phyloP scores from a whole-genome alignment of 2,888 invertebrate genomes.

The Hemicrepidius hirtus region DNA sequence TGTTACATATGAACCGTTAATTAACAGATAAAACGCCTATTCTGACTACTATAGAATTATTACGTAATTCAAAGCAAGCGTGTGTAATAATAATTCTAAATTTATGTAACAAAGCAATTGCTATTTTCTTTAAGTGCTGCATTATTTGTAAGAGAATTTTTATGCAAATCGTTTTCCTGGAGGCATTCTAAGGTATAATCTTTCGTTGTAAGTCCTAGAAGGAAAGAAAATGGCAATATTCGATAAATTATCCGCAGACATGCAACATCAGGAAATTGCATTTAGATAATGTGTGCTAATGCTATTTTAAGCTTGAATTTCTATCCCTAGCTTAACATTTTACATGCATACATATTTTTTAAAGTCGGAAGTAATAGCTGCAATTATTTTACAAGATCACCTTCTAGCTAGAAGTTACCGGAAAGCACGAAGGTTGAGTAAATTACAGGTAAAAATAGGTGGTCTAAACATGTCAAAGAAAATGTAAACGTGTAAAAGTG shows the following conservation, averaged over 20 bases:
- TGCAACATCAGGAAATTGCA: slow-evolving; percentile 46
- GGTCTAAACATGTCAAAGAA: slow-evolving; percentile 8
- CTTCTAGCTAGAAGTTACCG: not conserved
- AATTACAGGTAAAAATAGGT: slow-evolving; percentile 9
- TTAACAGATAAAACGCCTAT: too few relatives aligned
- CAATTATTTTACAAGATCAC: slow-evolving; percentile 10
- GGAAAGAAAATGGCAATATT: slow-evolving; percentile 22
- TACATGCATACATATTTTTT: slow-evolving; percentile 18
- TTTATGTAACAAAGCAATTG: too few relatives aligned
- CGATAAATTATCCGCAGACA: slow-evolving; percentile 33
- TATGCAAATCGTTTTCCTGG: slow-evolving; percentile 7
- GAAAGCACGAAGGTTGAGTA: slow-evolving; percentile 9
- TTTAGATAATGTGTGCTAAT: slow-evolving; percentile 45
- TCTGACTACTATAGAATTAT: too few relatives aligned
- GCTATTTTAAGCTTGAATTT: slow-evolving; percentile 37
- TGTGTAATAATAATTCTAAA: too few relatives aligned
- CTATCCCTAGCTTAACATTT: not conserved
- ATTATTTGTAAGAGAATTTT: not conserved
- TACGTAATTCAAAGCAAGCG: too few relatives aligned
- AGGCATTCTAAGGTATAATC: slow-evolving; percentile 15
- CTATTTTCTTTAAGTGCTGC: not conserved
- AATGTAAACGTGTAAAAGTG: slow-evolving; percentile 1
- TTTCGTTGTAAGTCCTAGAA: not conserved
- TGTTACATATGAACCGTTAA: too few relatives aligned
- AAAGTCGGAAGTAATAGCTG: slow-evolving; percentile 25